phyloP scores from a whole-genome alignment of 2,797 vertebrate genomes.

The Thamnophis elegans region DNA sequence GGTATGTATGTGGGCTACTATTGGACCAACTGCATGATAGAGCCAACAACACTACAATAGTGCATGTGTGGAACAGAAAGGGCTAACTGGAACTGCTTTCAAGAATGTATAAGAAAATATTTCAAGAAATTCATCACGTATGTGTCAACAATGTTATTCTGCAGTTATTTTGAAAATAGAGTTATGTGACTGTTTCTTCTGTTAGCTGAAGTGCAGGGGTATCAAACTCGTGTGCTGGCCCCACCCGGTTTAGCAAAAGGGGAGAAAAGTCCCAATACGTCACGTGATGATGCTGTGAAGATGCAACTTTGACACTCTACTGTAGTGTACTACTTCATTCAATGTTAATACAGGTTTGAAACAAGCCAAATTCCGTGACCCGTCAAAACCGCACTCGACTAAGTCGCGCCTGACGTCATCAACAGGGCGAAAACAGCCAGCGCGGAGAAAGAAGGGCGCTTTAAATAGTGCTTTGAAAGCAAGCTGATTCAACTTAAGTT shows the following conservation, averaged over 20 bases:
- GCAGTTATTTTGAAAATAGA: not conserved
- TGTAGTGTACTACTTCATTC: not conserved
- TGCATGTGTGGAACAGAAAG: not conserved
- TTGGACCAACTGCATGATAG: not conserved
- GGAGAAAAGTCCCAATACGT: accelerated
- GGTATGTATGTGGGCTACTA: not conserved
- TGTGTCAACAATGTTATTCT: not conserved
- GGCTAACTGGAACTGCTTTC: not conserved
- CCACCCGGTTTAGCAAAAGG: no score
- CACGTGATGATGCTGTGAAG: no score
- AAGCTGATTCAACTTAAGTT: no score
- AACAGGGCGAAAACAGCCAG: no score
- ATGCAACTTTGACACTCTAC: no score
- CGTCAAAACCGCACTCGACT: no score
- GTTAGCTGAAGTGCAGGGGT: not conserved
- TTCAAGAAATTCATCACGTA: not conserved
- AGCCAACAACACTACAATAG: not conserved
- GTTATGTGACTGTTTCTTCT: not conserved
- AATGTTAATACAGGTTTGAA: not conserved
- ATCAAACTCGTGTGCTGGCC: no score
- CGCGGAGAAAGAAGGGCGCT: no score
- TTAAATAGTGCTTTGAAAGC: no score
- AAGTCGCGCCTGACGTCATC: no score
- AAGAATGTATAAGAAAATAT: not conserved
- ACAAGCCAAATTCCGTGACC: not conserved